Conservation (phyloP, 2,797 vertebrate genomes). For the Crypturellus tataupa region DNA sequence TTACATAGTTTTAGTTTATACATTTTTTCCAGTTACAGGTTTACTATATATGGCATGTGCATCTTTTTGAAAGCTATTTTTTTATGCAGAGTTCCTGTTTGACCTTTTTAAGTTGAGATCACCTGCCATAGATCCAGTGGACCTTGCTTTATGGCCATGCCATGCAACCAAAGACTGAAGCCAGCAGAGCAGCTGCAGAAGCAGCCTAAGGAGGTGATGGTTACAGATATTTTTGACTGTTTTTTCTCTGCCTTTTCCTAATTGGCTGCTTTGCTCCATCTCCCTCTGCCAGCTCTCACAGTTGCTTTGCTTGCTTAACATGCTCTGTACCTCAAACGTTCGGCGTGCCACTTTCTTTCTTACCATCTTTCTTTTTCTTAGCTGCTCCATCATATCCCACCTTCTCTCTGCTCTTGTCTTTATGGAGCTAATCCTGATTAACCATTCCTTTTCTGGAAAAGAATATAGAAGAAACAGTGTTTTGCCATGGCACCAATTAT, state of each 20-base stretch:
- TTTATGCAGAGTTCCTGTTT: neutral
- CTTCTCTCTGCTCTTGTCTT: neutral
- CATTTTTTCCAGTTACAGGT: neutral
- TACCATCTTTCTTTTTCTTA: neutral
- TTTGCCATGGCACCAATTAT: neutral
- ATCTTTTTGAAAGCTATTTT: neutral
- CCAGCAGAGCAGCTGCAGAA: constrained; percentile 42
- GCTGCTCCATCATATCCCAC: neutral
- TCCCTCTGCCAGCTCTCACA: neutral
- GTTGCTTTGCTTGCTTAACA: fast-evolving
- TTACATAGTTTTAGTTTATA: neutral
- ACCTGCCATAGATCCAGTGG: neutral
- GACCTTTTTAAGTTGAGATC: neutral
- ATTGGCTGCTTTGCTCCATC: constrained; percentile 17
- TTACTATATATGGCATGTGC: neutral
- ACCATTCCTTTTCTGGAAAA: neutral
- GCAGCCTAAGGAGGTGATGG: neutral
- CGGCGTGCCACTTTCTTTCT: neutral
- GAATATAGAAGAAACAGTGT: neutral
- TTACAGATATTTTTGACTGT: constrained; percentile 8
- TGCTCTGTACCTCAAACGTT: neutral
- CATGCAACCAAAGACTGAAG: neutral
- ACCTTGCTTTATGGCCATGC: neutral
- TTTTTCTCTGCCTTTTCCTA: constrained; percentile 23
- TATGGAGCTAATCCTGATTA: neutral